Evolutionary conservation across 2,888 invertebrate species (phyloP).

Genomic region (Hipparchia semele): DNA sequence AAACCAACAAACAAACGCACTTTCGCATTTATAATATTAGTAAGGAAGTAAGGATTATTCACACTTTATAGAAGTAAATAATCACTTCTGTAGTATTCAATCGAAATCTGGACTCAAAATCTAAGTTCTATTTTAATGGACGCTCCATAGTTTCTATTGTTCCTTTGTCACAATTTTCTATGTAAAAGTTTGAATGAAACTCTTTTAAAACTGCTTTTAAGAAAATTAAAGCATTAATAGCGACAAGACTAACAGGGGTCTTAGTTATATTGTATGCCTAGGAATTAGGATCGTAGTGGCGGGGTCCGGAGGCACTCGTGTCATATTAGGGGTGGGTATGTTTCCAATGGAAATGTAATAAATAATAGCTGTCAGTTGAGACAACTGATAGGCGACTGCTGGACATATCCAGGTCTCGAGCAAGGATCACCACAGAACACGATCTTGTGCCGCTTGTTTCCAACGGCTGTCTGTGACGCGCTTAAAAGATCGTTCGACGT

Average conservation of each 20-base stretch:
- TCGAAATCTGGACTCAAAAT: background rate
- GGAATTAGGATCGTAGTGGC: constrained; percentile 21
- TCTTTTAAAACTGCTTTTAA: constrained; percentile 81
- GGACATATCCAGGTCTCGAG: no score
- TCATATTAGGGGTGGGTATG: constrained; percentile 32
- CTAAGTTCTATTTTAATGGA: background rate
- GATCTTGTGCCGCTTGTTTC: no score
- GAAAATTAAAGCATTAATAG: constrained; percentile 81
- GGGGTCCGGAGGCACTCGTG: constrained; percentile 27
- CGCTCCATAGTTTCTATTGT: constrained; percentile 59
- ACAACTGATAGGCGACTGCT: background rate
- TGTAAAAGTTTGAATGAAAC: constrained; percentile 80
- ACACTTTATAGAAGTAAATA: no score
- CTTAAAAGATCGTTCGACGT: no score
- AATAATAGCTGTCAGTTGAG: background rate
- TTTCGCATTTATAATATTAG: no score
- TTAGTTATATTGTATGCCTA: constrained; percentile 36
- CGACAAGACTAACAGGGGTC: constrained; percentile 41
- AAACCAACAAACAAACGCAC: no score
- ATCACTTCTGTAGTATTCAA: no score
- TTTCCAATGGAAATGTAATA: background rate
- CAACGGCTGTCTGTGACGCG: no score
- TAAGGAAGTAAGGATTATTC: no score
- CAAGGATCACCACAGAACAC: no score
- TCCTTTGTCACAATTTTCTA: constrained; percentile 73